These are phyloP conservation scores for Eledona agricola DNA, from an alignment of 2,888 invertebrate species.

Conservation along the genomic window DNA sequence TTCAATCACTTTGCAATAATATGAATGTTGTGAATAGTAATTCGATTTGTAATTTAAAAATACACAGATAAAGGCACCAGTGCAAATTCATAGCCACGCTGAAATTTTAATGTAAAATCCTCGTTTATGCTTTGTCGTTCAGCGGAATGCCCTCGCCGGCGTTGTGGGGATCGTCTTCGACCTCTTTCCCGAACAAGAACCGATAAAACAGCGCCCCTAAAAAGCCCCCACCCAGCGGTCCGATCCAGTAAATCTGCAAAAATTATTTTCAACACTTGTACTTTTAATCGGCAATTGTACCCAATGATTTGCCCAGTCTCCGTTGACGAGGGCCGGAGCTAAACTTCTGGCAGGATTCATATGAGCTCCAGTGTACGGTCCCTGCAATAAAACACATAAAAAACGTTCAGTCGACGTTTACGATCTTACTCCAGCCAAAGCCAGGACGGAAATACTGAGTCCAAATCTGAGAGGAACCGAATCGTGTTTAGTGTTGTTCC, in stretches of 20 bases:
- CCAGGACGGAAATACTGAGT: conserved; percentile 71
- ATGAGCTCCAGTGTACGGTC: conserved; percentile 71
- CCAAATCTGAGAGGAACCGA: conserved; percentile 74
- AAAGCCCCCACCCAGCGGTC: conserved; percentile 54
- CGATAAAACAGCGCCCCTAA: conserved; percentile 56
- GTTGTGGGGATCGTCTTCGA: conserved; percentile 42
- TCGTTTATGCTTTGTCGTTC: conserved; percentile 50
- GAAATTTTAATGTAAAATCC: conserved; percentile 2
- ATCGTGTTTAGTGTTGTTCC: conserved; percentile 72
- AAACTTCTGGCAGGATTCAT: conserved; percentile 77
- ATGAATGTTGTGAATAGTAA: no score
- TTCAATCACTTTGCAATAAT: no score
- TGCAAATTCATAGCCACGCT: neutral
- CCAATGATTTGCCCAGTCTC: conserved; percentile 75
- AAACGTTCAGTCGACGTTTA: conserved; percentile 1
- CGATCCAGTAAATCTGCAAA: conserved; percentile 57
- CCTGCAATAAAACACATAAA: conserved; percentile 48
- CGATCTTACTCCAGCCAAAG: conserved; percentile 70
- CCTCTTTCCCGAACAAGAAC: conserved; percentile 53
- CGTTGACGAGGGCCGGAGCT: conserved; percentile 76
- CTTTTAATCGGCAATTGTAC: conserved; percentile 60
- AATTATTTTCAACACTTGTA: conserved; percentile 20
- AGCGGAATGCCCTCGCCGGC: conserved; percentile 54
- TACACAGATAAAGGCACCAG: conserved; percentile 30
- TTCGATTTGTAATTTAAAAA: no score